Percentiles rank a stretch among this genome's conserved stretches.
Evolutionary conservation across 1,140 invertebrate genomes (phyloP).

Genomic region (Scylla paramamosain): DNA sequence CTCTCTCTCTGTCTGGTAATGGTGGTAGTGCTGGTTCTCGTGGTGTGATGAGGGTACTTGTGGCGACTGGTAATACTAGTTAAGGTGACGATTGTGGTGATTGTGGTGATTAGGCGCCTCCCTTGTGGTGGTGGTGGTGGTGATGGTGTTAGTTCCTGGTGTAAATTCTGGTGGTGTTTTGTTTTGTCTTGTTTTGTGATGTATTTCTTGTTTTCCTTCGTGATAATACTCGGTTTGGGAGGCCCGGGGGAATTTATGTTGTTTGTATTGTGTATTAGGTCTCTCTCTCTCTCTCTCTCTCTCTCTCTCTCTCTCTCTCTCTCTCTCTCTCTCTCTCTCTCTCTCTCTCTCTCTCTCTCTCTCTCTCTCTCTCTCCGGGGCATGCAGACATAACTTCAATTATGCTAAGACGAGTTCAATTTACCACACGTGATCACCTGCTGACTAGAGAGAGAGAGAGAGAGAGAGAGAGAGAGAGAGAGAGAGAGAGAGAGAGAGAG

Average conservation of each 20-base stretch:
- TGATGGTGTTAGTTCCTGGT: not conserved
- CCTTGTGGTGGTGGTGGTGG: not conserved
- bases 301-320: conserved; percentile 20
- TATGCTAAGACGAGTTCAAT: conserved; percentile 9
- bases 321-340: conserved; percentile 18
- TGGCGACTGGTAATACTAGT: too few relatives aligned
- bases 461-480: conserved; percentile 55
- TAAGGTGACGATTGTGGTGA: too few relatives aligned
- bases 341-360: conserved; percentile 20
- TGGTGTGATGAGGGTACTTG: too few relatives aligned
- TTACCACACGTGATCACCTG: not conserved
- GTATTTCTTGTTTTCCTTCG: not conserved
- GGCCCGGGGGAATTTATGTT: not conserved
- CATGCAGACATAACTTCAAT: conserved; percentile 22
- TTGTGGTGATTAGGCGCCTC: not conserved
- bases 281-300: conserved; percentile 18
- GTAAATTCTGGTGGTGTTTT: not conserved
- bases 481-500: conserved; percentile 55
- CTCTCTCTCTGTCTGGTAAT: not conserved
- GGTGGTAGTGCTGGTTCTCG: not conserved
- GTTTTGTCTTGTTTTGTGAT: not conserved
- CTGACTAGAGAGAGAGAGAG: not conserved
- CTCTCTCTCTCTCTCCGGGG: conserved; percentile 2
- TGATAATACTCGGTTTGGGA: not conserved
- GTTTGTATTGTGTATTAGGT: not conserved